Evolutionary conservation across 2,888 invertebrate species (phyloP).

Genomic region (Harpagoxenus sublaevis): DNA sequence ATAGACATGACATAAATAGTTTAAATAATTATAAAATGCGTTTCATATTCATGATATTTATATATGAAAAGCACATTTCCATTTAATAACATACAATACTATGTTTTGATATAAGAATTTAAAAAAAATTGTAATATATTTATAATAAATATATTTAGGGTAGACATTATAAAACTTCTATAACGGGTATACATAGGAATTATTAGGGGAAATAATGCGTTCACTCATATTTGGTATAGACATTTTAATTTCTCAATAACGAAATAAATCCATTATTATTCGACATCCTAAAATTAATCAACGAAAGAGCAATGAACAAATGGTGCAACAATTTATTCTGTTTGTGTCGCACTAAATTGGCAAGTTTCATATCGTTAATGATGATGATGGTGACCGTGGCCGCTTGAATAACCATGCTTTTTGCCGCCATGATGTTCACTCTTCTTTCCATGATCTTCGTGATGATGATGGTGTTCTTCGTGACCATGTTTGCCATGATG

Average conservation of each 20-base stretch:
- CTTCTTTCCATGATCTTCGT: constrained; percentile 89
- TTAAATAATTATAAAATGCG: neutral
- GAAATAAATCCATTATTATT: constrained; percentile 32
- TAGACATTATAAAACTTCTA: neutral
- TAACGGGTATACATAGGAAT: neutral
- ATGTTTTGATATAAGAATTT: neutral
- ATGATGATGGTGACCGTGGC: constrained; percentile 38
- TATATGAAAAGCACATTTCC: neutral
- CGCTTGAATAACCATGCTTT: constrained; percentile 82
- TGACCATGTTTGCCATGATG: constrained; percentile 89
- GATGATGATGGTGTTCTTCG: constrained; percentile 89
- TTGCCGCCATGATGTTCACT: constrained; percentile 88
- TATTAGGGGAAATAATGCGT: constrained; percentile 67
- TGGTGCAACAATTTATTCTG: constrained; percentile 56
- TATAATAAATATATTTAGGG: neutral
- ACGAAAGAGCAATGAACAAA: constrained; percentile 64
- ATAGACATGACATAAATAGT: neutral
- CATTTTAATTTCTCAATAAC: constrained; percentile 63
- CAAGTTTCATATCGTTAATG: constrained; percentile 43
- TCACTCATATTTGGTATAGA: constrained; percentile 15
- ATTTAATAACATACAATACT: neutral
- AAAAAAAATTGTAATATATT: neutral
- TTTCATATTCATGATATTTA: neutral
- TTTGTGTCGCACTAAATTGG: constrained; percentile 39
- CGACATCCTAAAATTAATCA: constrained; percentile 70